Percentiles rank a stretch among this genome's conserved stretches.
phyloP scores from a whole-genome alignment of 2,888 invertebrate genomes.

The Hololepta plana region DNA sequence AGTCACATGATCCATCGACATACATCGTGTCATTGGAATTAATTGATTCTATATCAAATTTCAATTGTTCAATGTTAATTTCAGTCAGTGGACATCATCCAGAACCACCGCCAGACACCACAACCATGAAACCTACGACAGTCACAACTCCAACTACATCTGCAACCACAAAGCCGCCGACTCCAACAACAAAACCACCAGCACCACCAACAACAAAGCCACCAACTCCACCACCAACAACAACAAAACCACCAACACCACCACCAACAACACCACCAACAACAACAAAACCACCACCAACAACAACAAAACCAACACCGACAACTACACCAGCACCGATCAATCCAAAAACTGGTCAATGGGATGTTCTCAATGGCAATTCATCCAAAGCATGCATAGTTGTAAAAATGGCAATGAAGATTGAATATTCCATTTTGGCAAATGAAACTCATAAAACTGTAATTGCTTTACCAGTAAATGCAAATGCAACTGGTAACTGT shows the following conservation, averaged over 20 bases:
- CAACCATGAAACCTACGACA: no score
- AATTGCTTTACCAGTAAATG: conserved; percentile 19
- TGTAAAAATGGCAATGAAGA: conserved; percentile 44
- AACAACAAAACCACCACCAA: conserved; percentile 20
- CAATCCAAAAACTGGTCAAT: conserved; percentile 27
- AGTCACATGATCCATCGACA: no score
- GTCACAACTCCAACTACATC: no score
- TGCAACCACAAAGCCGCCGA: conserved; percentile 24
- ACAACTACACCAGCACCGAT: conserved; percentile 19
- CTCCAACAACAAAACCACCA: conserved; percentile 23
- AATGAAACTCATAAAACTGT: not conserved
- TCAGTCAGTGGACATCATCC: no score
- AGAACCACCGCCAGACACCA: conserved; percentile 4
- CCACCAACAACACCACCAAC: conserved; percentile 6
- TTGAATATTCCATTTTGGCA: conserved; percentile 17
- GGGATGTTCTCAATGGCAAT: conserved; percentile 26
- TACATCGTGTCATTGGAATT: no score
- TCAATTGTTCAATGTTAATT: no score
- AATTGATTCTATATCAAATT: no score
- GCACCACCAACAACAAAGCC: conserved; percentile 19
- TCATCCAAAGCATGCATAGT: conserved; percentile 34
- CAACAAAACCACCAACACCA: conserved; percentile 12
- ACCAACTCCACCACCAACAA: conserved; percentile 15
- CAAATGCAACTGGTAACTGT: conserved; percentile 27
- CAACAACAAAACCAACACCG: conserved; percentile 20